Evolutionary conservation across 2,888 invertebrate genomes (phyloP).

Genomic region (Isoperla grammatica): DNA sequence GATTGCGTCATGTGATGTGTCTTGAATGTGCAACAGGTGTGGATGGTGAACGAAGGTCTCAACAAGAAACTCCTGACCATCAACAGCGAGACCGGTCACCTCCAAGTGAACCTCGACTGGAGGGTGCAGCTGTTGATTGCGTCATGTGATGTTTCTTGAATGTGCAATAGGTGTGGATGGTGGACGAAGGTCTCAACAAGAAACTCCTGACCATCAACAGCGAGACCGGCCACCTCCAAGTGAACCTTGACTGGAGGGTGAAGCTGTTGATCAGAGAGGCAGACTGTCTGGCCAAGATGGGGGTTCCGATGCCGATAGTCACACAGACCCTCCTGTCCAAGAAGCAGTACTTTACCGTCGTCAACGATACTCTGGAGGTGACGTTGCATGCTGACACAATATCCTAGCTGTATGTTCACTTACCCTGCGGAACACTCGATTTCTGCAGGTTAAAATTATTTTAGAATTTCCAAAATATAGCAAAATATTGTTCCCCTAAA

Average conservation of each 20-base stretch:
- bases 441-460: too few species aligned
- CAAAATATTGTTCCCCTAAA: too few species aligned
- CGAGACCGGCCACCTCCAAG: conserved; percentile 60
- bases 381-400: too few species aligned
- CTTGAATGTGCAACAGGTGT: too few species aligned
- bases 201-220: conserved; percentile 56
- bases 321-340: conserved; percentile 73
- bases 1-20: too few species aligned
- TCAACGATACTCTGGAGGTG: conserved; percentile 72
- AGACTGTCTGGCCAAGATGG: conserved; percentile 77
- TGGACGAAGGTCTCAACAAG: conserved; percentile 58
- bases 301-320: conserved; percentile 73
- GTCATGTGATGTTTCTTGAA: too few species aligned
- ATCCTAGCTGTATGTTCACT: too few species aligned
- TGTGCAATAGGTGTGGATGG: conserved; percentile 62
- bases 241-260: conserved; percentile 72
- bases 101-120: conserved; percentile 71
- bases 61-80: conserved; percentile 57
- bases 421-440: too few species aligned
- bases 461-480: too few species aligned
- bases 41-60: conserved; percentile 59
- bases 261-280: conserved; percentile 74
- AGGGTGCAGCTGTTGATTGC: conserved; percentile 70
- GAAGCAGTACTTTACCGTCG: conserved; percentile 66
- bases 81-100: conserved; percentile 55